Conservation (phyloP, 2,888 invertebrate species). For the Slavum lentiscoides region DNA sequence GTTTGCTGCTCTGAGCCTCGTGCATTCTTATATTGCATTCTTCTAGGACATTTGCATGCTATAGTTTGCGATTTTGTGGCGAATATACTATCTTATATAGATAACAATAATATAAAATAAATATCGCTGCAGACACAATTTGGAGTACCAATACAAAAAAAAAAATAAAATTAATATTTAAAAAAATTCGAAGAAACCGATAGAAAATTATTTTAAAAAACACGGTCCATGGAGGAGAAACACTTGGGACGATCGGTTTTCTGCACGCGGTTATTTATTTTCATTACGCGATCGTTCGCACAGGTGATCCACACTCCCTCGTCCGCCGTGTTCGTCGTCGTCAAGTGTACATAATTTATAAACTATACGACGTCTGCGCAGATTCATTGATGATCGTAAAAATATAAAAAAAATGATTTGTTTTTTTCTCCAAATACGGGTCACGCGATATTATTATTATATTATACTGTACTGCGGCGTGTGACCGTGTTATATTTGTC, state of each 20-base stretch:
- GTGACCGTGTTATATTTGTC: constrained; percentile 30
- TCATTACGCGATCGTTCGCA: background rate
- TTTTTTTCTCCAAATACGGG: background rate
- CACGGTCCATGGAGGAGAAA: background rate
- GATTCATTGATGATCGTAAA: constrained; percentile 30
- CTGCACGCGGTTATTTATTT: background rate
- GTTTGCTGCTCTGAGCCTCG: no score
- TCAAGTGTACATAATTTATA: background rate
- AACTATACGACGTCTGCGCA: background rate
- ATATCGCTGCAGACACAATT: no score
- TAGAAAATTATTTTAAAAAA: constrained; percentile 16
- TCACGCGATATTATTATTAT: background rate
- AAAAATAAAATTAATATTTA: no score
- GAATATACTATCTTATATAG: no score
- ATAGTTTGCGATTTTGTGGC: no score
- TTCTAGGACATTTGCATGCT: no score
- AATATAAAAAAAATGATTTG: background rate
- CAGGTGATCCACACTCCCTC: background rate
- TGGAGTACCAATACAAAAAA: no score
- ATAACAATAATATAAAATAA: no score
- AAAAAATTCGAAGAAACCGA: no score
- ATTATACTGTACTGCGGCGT: background rate
- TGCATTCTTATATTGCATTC: no score
- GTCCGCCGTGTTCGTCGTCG: background rate
- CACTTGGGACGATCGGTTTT: background rate